A percentile compares a stretch with the other conserved stretches of the same genome.
Evolutionary conservation across 2,797 vertebrate species (phyloP).

Genomic region (Arnoldichthys spilopterus): DNA sequence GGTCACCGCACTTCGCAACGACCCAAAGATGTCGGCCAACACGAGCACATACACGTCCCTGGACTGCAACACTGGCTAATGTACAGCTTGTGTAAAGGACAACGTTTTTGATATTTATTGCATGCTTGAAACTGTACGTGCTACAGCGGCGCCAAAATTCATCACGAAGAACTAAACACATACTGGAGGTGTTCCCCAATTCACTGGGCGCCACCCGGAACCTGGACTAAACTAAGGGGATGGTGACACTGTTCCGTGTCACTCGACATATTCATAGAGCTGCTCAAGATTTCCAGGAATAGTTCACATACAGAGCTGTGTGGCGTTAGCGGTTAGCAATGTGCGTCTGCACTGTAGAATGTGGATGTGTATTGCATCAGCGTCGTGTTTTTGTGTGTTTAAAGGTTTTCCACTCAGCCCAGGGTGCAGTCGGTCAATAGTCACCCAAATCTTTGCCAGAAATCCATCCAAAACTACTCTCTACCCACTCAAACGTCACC

Average conservation of each 20-base stretch:
- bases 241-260: background rate
- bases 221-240: conserved; percentile 7
- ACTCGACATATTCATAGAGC: conserved; percentile 3
- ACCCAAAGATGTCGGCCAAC: background rate
- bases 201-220: background rate
- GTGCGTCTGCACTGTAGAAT: background rate
- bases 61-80: background rate
- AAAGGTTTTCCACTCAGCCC: too few species aligned
- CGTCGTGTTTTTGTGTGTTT: background rate
- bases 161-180: background rate
- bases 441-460: too few species aligned
- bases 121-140: conserved; percentile 13
- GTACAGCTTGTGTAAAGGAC: background rate
- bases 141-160: background rate
- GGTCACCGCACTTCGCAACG: background rate
- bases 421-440: too few species aligned
- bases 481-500: too few species aligned
- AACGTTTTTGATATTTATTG: background rate
- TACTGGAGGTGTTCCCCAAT: background rate
- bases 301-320: conserved; percentile 10
- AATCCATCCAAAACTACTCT: too few species aligned
- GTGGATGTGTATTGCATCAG: background rate
- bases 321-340: background rate
- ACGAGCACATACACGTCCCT: background rate
- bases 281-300: conserved; percentile 8